phyloP scores from a whole-genome alignment of 1,140 invertebrate species.

The Tetragonula clypearis region DNA sequence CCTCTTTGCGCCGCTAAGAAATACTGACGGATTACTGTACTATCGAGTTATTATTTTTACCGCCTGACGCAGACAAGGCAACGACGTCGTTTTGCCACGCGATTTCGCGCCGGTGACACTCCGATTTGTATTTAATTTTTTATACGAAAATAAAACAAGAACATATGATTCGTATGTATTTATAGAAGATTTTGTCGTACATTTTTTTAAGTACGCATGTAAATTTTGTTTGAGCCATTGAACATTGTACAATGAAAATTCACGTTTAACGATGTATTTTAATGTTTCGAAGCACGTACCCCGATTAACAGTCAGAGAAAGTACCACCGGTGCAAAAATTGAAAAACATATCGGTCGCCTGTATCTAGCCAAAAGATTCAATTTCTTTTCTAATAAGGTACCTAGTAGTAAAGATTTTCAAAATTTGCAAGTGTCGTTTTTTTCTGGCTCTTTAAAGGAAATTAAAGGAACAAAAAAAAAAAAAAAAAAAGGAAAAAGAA shows the following conservation, averaged over 20 bases:
- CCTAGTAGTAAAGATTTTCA: neutral
- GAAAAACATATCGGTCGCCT: too few species aligned
- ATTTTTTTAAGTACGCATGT: neutral
- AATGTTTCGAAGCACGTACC: too few species aligned
- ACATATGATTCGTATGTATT: too few species aligned
- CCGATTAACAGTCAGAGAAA: too few species aligned
- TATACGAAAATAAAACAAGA: neutral
- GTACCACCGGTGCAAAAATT: too few species aligned
- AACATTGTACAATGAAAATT: too few species aligned
- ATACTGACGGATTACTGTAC: constrained; percentile 12
- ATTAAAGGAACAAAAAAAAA: neutral
- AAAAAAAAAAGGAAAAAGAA: too few species aligned
- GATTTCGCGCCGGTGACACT: neutral
- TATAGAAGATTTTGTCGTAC: neutral
- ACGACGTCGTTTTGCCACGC: too few species aligned
- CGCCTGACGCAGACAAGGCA: neutral
- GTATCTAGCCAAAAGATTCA: too few species aligned
- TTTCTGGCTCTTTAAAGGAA: neutral
- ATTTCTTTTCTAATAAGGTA: neutral
- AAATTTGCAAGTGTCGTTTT: neutral
- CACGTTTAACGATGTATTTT: too few species aligned
- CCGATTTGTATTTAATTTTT: neutral
- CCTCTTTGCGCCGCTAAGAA: constrained; percentile 11
- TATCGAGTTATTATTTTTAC: neutral
- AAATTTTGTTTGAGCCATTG: too few species aligned